Evolutionary conservation across 2,888 invertebrate species (phyloP).

Genomic region (Lamellibrachia columna): DNA sequence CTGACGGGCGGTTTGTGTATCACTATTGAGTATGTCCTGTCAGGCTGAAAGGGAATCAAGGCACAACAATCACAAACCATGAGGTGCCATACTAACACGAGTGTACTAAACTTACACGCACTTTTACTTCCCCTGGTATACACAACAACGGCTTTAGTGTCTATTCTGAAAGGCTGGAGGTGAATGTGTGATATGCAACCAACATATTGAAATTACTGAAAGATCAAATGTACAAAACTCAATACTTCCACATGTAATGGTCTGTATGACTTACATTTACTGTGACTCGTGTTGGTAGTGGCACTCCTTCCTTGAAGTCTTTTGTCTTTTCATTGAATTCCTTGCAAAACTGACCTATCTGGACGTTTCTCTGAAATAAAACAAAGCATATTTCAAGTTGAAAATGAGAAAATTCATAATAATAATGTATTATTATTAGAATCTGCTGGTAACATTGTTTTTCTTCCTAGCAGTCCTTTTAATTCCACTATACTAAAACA

Average conservation of each 20-base stretch:
- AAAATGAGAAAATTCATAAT: background rate
- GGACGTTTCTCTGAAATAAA: conserved; percentile 84
- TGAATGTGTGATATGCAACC: too few relatives aligned
- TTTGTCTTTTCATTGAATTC: conserved; percentile 95
- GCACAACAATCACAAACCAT: too few relatives aligned
- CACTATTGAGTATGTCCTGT: conserved; percentile 82
- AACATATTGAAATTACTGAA: background rate
- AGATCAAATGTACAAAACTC: background rate
- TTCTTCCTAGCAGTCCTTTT: too few relatives aligned
- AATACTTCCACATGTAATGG: background rate
- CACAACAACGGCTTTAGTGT: too few relatives aligned
- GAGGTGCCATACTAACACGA: background rate
- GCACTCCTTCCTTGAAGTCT: conserved; percentile 80
- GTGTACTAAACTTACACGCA: too few relatives aligned
- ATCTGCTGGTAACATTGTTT: background rate
- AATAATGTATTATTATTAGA: background rate
- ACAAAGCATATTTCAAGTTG: background rate
- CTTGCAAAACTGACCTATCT: conserved; percentile 95
- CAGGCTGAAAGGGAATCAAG: conserved; percentile 69
- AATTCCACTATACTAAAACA: too few relatives aligned
- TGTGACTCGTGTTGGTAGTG: conserved; percentile 83
- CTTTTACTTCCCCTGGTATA: too few relatives aligned
- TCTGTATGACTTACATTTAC: conserved; percentile 71
- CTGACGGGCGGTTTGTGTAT: conserved; percentile 89
- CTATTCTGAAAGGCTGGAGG: too few relatives aligned